phyloP scores from a whole-genome alignment of 2,888 invertebrate genomes.

The Apodemia hepburni region DNA sequence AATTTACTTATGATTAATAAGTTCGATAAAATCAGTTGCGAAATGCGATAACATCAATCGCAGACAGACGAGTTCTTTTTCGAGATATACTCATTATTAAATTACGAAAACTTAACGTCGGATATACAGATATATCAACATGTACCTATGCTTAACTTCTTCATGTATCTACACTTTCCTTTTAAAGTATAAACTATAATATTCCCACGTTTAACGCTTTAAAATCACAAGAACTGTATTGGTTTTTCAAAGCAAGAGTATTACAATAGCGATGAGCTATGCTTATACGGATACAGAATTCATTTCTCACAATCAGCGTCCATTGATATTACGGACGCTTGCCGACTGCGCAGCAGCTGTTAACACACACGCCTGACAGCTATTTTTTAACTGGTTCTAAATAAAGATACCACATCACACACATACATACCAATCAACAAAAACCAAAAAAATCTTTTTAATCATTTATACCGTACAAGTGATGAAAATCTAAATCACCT shows the following conservation, averaged over 20 bases:
- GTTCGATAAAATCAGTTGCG: background rate
- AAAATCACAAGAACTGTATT: constrained; percentile 3
- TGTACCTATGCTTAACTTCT: too few species aligned
- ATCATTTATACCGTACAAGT: background rate
- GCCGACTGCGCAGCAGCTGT: constrained; percentile 44
- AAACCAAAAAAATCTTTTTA: background rate
- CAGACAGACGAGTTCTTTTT: background rate
- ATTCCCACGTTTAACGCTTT: background rate
- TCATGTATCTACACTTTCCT: too few species aligned
- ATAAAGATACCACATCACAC: background rate
- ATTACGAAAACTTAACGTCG: too few species aligned
- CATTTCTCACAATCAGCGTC: constrained; percentile 61
- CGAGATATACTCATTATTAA: too few species aligned
- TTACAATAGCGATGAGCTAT: constrained; percentile 37
- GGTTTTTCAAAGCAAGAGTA: constrained; percentile 6
- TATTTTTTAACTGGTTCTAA: constrained; percentile 12
- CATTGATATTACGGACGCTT: constrained; percentile 58
- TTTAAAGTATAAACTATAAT: background rate
- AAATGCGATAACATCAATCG: background rate
- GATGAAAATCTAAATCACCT: background rate
- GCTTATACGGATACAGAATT: constrained; percentile 46
- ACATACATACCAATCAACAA: background rate
- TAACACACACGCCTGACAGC: constrained; percentile 33
- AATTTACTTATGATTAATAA: background rate
- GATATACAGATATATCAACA: too few species aligned